Conservation (phyloP, 2,888 invertebrate genomes). For the Molorchus minor region DNA sequence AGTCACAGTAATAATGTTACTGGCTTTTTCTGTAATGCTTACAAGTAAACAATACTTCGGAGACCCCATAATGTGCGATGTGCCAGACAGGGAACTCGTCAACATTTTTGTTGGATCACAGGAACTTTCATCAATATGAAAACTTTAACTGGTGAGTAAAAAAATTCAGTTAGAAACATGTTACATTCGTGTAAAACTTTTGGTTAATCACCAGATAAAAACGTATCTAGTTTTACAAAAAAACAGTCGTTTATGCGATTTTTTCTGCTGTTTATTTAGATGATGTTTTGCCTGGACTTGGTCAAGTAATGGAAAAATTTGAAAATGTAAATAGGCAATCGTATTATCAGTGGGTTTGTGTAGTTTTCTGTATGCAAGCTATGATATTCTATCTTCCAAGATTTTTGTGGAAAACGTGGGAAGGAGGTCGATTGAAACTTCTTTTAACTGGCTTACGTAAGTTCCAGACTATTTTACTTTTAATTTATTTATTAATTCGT, state of each 20-base stretch:
- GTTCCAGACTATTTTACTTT: too few species aligned
- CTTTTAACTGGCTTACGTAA: conserved; percentile 70
- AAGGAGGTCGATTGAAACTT: conserved; percentile 70
- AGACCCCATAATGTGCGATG: conserved; percentile 82
- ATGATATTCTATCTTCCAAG: conserved; percentile 74
- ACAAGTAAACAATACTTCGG: conserved; percentile 87
- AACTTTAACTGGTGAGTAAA: conserved; percentile 59
- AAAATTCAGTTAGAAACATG: neutral
- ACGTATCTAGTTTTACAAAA: neutral
- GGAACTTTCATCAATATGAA: conserved; percentile 73
- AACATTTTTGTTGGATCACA: conserved; percentile 84
- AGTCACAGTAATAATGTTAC: conserved; percentile 74
- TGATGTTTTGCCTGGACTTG: conserved; percentile 32
- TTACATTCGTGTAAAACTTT: neutral
- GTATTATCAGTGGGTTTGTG: conserved; percentile 80
- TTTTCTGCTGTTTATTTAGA: conserved; percentile 31
- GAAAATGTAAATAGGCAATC: conserved; percentile 67
- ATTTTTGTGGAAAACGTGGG: conserved; percentile 79
- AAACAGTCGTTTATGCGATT: neutral
- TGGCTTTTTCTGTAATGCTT: conserved; percentile 77
- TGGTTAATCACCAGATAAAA: neutral
- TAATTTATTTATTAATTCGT: too few species aligned
- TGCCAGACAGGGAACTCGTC: conserved; percentile 70
- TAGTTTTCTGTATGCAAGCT: conserved; percentile 74
- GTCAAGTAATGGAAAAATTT: neutral